Conservation (phyloP, 2,113 vertebrate species). For the Choloepus hoffmanni region DNA sequence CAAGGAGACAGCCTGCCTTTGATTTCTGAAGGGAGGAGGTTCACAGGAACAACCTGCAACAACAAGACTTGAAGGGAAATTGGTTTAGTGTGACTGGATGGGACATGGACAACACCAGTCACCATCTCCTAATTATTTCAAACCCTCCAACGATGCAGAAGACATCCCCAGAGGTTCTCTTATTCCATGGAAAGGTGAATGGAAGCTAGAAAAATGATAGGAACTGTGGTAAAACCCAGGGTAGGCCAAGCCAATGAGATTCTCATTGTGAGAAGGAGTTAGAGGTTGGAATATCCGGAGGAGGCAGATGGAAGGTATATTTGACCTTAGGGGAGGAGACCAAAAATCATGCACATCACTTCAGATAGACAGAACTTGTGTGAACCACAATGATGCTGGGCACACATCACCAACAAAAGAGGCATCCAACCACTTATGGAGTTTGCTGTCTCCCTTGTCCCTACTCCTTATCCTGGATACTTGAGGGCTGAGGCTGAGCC, state of each 20-base stretch:
- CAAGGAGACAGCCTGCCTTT: not conserved
- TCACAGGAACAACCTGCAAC: not conserved
- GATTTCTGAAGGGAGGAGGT: accelerated
- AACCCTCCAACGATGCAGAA: not conserved
- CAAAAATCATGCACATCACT: not conserved
- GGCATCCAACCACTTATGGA: not conserved
- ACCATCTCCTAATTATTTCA: not conserved
- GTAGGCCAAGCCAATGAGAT: not conserved
- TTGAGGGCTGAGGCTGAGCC: not conserved
- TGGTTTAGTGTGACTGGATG: not conserved
- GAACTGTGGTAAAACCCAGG: not conserved
- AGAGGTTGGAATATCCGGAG: not conserved
- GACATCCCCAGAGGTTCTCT: not conserved
- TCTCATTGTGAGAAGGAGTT: not conserved
- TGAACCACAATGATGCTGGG: not conserved
- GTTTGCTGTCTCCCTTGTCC: not conserved
- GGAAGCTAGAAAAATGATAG: not conserved
- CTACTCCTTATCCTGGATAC: too few relatives aligned
- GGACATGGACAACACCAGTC: not conserved
- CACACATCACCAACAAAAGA: not conserved
- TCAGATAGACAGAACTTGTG: not conserved
- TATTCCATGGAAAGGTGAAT: not conserved
- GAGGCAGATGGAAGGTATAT: not conserved
- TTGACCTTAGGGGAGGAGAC: not conserved
- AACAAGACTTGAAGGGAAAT: not conserved